These are phyloP conservation scores for Sebastes miniatus DNA, from an alignment of 2,797 vertebrate genomes.

Conservation along the genomic window DNA sequence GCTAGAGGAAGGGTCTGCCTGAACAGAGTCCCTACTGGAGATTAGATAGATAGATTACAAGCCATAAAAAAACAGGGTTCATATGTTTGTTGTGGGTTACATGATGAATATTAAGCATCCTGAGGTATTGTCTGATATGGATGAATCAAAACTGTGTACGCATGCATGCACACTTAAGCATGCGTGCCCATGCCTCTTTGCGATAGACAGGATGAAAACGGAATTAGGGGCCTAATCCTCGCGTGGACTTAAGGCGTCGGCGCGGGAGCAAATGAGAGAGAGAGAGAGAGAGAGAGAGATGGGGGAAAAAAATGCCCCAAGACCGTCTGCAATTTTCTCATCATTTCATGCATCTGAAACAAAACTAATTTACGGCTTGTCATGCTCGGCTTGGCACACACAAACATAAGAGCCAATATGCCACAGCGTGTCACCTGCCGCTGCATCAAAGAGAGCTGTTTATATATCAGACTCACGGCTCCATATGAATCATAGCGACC, in stretches of 20 bases:
- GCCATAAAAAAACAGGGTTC: background rate
- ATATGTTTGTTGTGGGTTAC: slow-evolving; percentile 3
- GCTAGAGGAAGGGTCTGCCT: background rate
- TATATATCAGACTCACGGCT: slow-evolving; percentile 61
- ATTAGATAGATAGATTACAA: background rate
- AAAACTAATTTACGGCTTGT: slow-evolving; percentile 81
- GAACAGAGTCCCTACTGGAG: background rate
- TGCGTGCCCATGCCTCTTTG: slow-evolving; percentile 52
- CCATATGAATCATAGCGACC: slow-evolving; percentile 64
- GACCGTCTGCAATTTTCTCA: slow-evolving; percentile 73
- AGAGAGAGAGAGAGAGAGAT: slow-evolving; percentile 5
- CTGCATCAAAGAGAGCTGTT: slow-evolving; percentile 74
- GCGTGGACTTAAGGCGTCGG: slow-evolving; percentile 59
- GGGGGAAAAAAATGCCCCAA: slow-evolving; percentile 29
- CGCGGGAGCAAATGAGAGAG: slow-evolving; percentile 56
- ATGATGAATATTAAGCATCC: slow-evolving; percentile 26
- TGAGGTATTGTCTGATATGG: slow-evolving; percentile 39
- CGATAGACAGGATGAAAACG: slow-evolving; percentile 64
- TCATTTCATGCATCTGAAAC: slow-evolving; percentile 82
- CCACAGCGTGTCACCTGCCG: slow-evolving; percentile 67
- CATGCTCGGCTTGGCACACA: slow-evolving; percentile 75
- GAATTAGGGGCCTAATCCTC: slow-evolving; percentile 70
- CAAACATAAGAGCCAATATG: slow-evolving; percentile 70
- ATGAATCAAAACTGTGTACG: slow-evolving; percentile 51
- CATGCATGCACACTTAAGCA: slow-evolving; percentile 52